Conservation (phyloP, 2,113 vertebrate genomes). For the Neolamprologus hecqui region DNA sequence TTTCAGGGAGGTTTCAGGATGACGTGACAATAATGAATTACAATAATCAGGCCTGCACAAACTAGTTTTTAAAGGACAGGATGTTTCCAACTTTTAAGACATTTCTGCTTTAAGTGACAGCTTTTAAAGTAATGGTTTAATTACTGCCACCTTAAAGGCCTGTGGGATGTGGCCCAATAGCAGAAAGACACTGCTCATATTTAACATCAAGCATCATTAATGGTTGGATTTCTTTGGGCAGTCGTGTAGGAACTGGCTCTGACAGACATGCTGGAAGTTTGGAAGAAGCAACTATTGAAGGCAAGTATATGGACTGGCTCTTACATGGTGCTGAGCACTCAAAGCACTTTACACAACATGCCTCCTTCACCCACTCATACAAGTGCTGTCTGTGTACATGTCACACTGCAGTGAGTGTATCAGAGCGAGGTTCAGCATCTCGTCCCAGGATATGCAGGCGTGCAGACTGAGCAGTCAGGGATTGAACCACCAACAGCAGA, state of each 20-base stretch:
- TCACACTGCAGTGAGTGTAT: not conserved
- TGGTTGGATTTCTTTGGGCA: not conserved
- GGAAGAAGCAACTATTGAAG: not conserved
- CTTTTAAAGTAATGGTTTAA: not conserved
- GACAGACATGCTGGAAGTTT: not conserved
- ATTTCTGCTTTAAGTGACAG: not conserved
- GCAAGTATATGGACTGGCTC: not conserved
- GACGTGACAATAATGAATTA: not conserved
- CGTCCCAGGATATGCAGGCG: not conserved
- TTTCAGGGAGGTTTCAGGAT: not conserved
- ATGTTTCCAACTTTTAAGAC: not conserved
- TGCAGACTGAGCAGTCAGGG: not conserved
- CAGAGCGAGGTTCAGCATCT: not conserved
- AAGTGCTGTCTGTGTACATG: not conserved
- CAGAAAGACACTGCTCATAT: not conserved
- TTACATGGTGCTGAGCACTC: not conserved
- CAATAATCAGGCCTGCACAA: not conserved
- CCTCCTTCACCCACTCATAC: not conserved
- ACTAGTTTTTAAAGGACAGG: not conserved
- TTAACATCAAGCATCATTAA: not conserved
- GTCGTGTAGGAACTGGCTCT: not conserved
- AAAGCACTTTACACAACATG: not conserved
- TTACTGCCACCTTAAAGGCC: not conserved
- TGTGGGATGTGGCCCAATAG: not conserved
- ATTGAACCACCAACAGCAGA: not conserved